Base-by-base conservation (phyloP, 2,113 vertebrate genomes). In the Oplegnathus fasciatus region DNA sequence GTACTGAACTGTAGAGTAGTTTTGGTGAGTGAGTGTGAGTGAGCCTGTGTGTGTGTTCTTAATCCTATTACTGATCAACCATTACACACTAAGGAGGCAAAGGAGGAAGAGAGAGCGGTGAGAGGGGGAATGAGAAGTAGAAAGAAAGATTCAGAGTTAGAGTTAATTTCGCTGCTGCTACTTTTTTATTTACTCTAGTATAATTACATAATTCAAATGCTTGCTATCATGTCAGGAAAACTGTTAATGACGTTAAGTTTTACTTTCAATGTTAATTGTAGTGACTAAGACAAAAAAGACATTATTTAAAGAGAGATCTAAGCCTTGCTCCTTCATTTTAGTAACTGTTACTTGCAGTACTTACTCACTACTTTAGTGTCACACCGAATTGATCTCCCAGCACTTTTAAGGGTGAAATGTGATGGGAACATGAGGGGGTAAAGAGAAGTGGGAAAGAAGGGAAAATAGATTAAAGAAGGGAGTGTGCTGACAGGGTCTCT, bases 11-110 rank as follows among this genome's bases (percentile, higher is more conserved):
- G 70, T 40, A 34, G 75, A 80, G 67, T 61, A 77, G 1, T 83
- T 86, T 75, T 60, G n/a, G 75, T 74, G 30, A 58, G 69, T 60
- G 72, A 34, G 30, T 44, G 70, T 71, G 80, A 85, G 71, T 83
- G 78, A n/a, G n/a, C n/a, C n/a, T n/a, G n/a, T 44, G 70, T 71
- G 80, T 86, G 71, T 83, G 78, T 74, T 86, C 71, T 73, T 89
- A 91, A 92, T 93, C 87, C 87, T 88, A 68, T 91, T 90, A 89
- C 34, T 81, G 78, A 86, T 90, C 82, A 87, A 55, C 80, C 76
- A 79, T 64, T 79, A 72, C 80, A 62, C 75, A 74, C 66, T 72
- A 86, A 80, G 60, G 69, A 79, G 70, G 71, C 42, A 85, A 75
- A 68, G 44, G 78, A 62, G 34, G 44, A 75, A 58, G 48, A 78